Percentiles rank a stretch among this genome's conserved stretches.
phyloP scores from a whole-genome alignment of 2,113 vertebrate species.

The Pluvianellus socialis region DNA sequence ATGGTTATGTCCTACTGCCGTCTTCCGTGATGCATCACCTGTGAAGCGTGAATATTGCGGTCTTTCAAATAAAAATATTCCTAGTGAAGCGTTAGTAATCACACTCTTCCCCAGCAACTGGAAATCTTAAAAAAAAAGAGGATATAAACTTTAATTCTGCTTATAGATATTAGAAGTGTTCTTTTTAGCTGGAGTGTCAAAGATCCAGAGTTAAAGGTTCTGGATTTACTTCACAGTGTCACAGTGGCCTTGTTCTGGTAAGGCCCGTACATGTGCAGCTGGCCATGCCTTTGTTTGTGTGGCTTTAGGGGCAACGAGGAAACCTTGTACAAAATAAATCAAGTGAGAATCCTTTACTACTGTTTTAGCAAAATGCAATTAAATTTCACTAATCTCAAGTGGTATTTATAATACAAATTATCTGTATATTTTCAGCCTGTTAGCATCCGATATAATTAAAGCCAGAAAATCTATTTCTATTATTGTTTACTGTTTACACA shows the following conservation, averaged over 20 bases:
- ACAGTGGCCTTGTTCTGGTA: not conserved
- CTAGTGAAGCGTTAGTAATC: not conserved
- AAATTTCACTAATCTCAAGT: not conserved
- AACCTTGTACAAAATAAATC: not conserved
- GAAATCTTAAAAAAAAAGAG: not conserved
- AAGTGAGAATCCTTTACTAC: not conserved
- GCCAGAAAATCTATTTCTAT: not conserved
- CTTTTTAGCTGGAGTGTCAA: not conserved
- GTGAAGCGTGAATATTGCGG: not conserved
- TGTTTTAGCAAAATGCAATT: constrained; percentile 18
- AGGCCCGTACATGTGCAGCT: not conserved
- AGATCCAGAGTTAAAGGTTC: not conserved
- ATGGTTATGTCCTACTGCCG: not conserved
- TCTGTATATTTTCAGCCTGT: not conserved
- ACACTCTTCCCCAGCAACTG: not conserved
- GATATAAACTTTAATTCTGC: not conserved
- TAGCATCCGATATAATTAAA: not conserved
- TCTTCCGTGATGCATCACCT: not conserved
- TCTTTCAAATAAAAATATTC: not conserved
- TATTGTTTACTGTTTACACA: not conserved
- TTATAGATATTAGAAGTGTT: not conserved
- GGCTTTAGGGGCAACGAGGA: not conserved
- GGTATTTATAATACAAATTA: not conserved
- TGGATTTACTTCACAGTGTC: not conserved
- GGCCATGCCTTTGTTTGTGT: not conserved